These are phyloP conservation scores for Seriola rivoliana DNA, from an alignment of 2,113 vertebrate species.

Conservation along the genomic window DNA sequence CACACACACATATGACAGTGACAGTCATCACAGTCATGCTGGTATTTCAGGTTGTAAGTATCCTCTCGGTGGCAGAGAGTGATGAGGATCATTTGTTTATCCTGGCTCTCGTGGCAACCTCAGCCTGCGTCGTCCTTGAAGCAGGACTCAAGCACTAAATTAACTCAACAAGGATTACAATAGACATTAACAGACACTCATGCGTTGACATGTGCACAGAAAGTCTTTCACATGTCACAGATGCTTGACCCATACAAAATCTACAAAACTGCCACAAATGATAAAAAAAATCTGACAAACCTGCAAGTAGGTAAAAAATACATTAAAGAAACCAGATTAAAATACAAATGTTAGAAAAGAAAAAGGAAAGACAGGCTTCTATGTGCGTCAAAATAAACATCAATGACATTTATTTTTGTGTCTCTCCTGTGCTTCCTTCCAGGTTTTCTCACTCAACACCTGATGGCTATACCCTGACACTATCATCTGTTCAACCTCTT, in stretches of 20 bases:
- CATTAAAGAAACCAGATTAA: background rate
- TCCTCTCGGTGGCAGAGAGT: background rate
- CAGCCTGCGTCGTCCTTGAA: constrained; percentile 5
- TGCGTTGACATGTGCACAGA: constrained; percentile 20
- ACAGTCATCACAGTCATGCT: background rate
- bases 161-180: constrained; percentile 26
- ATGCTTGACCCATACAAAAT: background rate
- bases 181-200: constrained; percentile 5
- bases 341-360: background rate
- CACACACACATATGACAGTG: constrained; percentile 13
- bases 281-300: background rate
- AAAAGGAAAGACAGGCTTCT: background rate
- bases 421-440: constrained; percentile 46
- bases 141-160: constrained; percentile 22
- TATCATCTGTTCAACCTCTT: constrained; percentile 66
- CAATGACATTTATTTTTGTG: background rate
- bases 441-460: constrained; percentile 39
- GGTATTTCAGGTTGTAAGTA: constrained; percentile 15
- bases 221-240: background rate
- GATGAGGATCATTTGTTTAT: constrained; percentile 54
- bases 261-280: background rate
- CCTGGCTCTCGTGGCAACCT: constrained; percentile 51
- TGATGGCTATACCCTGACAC: constrained; percentile 61
- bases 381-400: background rate
- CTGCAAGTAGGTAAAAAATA: background rate